A percentile compares a stretch with the other conserved stretches of the same genome.
These are phyloP conservation scores for Petrolisthes cinctipes DNA, from an alignment of 2,888 invertebrate genomes.

Conservation along the genomic window DNA sequence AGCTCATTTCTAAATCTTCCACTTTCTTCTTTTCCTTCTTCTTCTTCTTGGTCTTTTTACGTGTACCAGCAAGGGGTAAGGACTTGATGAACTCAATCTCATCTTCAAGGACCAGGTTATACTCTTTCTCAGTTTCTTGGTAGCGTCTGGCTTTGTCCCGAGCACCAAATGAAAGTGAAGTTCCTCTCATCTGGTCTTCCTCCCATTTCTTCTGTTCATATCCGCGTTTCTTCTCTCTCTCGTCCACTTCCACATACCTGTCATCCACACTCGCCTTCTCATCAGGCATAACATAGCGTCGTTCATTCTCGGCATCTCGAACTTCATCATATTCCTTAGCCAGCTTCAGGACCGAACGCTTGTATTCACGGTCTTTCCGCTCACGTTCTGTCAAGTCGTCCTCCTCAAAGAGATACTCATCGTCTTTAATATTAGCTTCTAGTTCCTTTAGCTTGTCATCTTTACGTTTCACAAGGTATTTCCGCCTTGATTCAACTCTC, in stretches of 20 bases:
- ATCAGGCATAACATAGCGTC: conserved; percentile 94
- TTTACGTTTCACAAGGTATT: conserved; percentile 95
- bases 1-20: neutral
- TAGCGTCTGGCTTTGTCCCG: conserved; percentile 73
- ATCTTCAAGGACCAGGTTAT: conserved; percentile 93
- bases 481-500: conserved; percentile 89
- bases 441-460: conserved; percentile 95
- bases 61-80: conserved; percentile 82
- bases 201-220: conserved; percentile 90
- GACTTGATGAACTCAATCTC: conserved; percentile 98
- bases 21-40: conserved; percentile 34
- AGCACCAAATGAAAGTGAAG: conserved; percentile 66
- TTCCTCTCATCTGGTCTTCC: conserved; percentile 84
- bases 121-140: conserved; percentile 83
- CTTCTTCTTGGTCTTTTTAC: conserved; percentile 68
- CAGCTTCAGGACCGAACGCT: conserved; percentile 87
- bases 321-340: conserved; percentile 97
- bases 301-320: conserved; percentile 89
- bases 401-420: conserved; percentile 93
- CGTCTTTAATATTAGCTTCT: conserved; percentile 94
- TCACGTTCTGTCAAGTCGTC: conserved; percentile 88
- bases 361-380: conserved; percentile 85
- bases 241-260: conserved; percentile 75
- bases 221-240: conserved; percentile 78
- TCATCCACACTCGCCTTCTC: conserved; percentile 58